Evolutionary conservation across 2,113 vertebrate genomes (phyloP).

Genomic region (Corythornis madagascariensis): DNA sequence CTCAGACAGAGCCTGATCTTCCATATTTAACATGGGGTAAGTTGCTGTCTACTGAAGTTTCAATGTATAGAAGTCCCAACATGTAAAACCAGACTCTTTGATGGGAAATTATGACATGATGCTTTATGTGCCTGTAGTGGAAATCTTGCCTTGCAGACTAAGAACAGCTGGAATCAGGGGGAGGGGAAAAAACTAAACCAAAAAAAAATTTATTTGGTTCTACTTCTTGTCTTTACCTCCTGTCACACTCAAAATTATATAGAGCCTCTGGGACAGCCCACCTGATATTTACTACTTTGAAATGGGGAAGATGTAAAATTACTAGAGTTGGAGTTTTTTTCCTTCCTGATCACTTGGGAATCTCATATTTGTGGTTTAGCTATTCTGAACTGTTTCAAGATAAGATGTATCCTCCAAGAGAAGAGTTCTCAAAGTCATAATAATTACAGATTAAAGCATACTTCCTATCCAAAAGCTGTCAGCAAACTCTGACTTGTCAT

Average conservation of each 20-base stretch:
- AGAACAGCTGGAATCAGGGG: not conserved
- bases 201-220: not conserved
- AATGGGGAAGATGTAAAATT: not conserved
- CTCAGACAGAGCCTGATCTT: not conserved
- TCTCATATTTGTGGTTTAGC: not conserved
- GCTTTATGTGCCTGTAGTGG: not conserved
- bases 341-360: not conserved
- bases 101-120: not conserved
- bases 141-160: not conserved
- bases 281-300: not conserved
- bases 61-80: not conserved
- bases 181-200: not conserved
- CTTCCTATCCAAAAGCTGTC: not conserved
- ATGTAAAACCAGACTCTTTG: not conserved
- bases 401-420: not conserved
- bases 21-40: not conserved
- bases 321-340: not conserved
- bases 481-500: not conserved
- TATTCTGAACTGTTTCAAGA: not conserved
- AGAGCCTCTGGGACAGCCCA: not conserved
- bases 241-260: rapidly evolving
- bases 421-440: not conserved
- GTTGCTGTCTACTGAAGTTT: not conserved
- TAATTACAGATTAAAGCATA: not conserved
- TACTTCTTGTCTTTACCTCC: not conserved